A percentile compares a stretch with the other conserved stretches of the same genome.
Evolutionary conservation across 2,797 vertebrate genomes (phyloP).

Genomic region (Pangasius djambal): DNA sequence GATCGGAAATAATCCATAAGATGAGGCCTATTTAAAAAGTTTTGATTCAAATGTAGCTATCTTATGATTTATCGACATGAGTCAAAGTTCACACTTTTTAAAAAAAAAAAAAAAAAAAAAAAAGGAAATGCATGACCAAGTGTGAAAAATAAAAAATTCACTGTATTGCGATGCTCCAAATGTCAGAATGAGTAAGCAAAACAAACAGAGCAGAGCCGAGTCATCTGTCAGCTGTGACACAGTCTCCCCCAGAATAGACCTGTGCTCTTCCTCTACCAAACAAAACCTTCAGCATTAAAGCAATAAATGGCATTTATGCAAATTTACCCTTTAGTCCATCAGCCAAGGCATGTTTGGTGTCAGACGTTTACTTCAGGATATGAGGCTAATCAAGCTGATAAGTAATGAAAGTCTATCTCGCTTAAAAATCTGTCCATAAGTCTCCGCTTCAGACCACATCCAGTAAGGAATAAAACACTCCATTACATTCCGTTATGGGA

Average conservation of each 20-base stretch:
- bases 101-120: too few species aligned
- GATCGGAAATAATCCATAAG: not conserved
- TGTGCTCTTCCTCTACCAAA: not conserved
- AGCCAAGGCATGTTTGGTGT: not conserved
- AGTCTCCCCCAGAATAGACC: not conserved
- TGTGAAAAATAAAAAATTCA: constrained; percentile 7
- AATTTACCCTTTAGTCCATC: not conserved
- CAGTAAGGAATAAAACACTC: not conserved
- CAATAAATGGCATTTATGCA: not conserved
- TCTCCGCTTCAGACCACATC: not conserved
- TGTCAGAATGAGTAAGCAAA: constrained; percentile 25
- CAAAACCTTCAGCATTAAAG: not conserved
- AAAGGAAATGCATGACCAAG: not conserved
- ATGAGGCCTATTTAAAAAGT: not conserved
- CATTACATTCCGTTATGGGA: not conserved
- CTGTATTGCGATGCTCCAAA: constrained; percentile 8
- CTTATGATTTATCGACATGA: not conserved
- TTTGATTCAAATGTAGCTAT: not conserved
- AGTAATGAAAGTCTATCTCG: not conserved
- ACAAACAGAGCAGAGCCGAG: not conserved
- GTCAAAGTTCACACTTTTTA: not conserved
- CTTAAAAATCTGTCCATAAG: not conserved
- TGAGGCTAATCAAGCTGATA: not conserved
- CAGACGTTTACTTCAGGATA: not conserved
- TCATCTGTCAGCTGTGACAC: constrained; percentile 20